These are phyloP conservation scores for Malaclemys terrapin DNA, from an alignment of 2,113 vertebrate genomes.

Conservation along the genomic window DNA sequence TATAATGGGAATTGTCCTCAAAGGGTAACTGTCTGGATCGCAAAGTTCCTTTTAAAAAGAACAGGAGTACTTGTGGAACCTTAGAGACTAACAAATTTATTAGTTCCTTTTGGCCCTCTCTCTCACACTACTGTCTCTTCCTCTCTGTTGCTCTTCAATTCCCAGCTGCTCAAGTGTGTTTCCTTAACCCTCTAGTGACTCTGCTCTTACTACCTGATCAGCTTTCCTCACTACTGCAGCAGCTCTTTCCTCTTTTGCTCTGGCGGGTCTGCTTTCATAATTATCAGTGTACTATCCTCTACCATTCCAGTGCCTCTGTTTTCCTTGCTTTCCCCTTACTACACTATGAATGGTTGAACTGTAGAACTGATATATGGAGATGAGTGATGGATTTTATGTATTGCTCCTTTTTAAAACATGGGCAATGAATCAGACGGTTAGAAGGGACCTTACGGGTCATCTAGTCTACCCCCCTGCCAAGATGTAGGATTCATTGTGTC, in stretches of 20 bases:
- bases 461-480: too few species aligned
- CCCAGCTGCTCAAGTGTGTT: background rate
- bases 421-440: background rate
- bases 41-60: background rate
- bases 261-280: too few species aligned
- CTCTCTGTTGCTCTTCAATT: background rate
- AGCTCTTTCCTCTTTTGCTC: background rate
- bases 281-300: too few species aligned
- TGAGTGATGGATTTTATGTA: accelerated
- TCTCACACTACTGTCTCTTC: background rate
- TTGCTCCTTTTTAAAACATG: background rate
- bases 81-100: too few species aligned
- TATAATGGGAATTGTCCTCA: background rate
- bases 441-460: too few species aligned
- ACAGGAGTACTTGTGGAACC: too few species aligned
- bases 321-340: too few species aligned
- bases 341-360: too few species aligned
- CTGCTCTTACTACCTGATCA: background rate
- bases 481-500: too few species aligned
- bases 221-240: background rate
- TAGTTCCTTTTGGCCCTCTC: background rate
- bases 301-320: too few species aligned
- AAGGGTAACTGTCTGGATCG: background rate
- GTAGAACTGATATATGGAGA: too few species aligned
- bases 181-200: background rate